Evolutionary conservation across 1,140 invertebrate genomes (phyloP), one percentile per base, ranked within the genome.

Genomic region (Drosophila subpulchrella): DNA sequence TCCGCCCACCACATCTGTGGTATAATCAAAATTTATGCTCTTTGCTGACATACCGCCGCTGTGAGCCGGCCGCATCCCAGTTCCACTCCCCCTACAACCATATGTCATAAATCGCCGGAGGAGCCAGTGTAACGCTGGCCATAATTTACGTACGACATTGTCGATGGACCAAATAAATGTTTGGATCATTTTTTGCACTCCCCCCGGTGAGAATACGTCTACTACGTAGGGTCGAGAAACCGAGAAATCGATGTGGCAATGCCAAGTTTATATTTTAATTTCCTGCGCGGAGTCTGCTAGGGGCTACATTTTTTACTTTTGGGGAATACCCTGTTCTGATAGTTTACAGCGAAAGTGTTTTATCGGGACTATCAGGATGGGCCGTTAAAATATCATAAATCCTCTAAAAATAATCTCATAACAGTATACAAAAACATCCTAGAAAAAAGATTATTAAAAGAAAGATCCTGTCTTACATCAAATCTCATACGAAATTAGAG

Each of bases 21-120:
- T 38, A 54, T 85, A 85, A 85, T 85, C 82, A 88, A 67, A 86
- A 88, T 86, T 79, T 86, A 86, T 88, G 82, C 83, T 82, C 61
- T 53, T 73, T 53, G 70, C 34, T 68, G 67, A 71, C 65, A 71
- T 65, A 58, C 65, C 42, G 68, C 67, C 47, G 27, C 42, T 71
- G 63, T 27, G 67, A 71, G 63, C 44, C 55, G 59, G 2, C 67
- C 78, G 34, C 68, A 72, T 46, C 74, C 59, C 60, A 78, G 59
- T 53, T 75, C 75, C 61, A 67, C 30, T 10, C 32, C 32, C 7
- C 32, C 8, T 34, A 8, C 55, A 63, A 82, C 58, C 82, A 86
- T 70, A 78, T 82, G 82, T 77, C 71, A 86, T 86, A 88, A 86
- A 88, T 88, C 75, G 82, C 58, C 46, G 24, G 46, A 65, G 51